Percentiles rank a stretch among this genome's conserved stretches.
Evolutionary conservation across 2,888 invertebrate genomes (phyloP).

Genomic region (Lochmaea capreae): DNA sequence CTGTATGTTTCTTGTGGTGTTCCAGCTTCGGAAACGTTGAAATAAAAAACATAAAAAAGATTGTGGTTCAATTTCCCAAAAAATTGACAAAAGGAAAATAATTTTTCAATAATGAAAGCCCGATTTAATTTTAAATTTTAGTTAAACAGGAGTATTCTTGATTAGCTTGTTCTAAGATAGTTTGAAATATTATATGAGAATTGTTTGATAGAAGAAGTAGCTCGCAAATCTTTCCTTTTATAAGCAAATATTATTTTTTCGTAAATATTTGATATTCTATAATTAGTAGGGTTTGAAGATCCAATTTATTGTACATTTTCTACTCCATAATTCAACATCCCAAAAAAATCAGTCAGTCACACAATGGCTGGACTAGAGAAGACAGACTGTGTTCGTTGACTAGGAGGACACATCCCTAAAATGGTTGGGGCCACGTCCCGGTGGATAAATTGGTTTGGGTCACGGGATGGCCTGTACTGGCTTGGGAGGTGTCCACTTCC

Average conservation of each 20-base stretch:
- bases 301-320: constrained; percentile 29
- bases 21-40: too few relatives aligned
- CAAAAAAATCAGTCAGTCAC: constrained; percentile 37
- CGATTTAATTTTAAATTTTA: too few relatives aligned
- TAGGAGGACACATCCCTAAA: constrained; percentile 54
- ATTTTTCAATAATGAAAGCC: too few relatives aligned
- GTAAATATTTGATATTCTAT: not conserved
- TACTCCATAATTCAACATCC: constrained; percentile 16
- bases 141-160: too few relatives aligned
- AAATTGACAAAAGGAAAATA: too few relatives aligned
- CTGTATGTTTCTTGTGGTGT: too few relatives aligned
- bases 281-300: not conserved
- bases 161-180: too few relatives aligned
- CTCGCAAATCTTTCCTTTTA: not conserved
- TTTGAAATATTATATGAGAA: not conserved
- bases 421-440: constrained; percentile 25
- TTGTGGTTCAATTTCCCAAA: too few relatives aligned
- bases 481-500: constrained; percentile 56
- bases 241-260: not conserved
- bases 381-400: constrained; percentile 59
- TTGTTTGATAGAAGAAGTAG: not conserved
- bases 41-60: too few relatives aligned
- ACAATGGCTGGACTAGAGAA: constrained; percentile 43
- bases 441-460: constrained; percentile 30
- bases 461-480: constrained; percentile 51